phyloP scores from a whole-genome alignment of 1,140 invertebrate species.

The Drosophila guanche region DNA sequence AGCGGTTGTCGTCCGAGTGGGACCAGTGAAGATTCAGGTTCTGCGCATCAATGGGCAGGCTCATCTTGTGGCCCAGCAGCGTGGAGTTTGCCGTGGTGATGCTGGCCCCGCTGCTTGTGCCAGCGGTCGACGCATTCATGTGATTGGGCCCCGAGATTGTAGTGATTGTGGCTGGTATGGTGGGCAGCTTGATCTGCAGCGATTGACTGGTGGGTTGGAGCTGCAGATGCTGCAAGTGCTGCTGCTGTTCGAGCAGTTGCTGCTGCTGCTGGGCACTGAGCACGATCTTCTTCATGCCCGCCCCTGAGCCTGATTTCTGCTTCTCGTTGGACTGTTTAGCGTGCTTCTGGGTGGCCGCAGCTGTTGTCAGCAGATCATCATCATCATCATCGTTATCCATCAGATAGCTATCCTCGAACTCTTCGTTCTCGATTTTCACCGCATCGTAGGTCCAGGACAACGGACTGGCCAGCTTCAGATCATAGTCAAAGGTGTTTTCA shows the following conservation, averaged over 20 bases:
- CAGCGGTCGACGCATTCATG: constrained; percentile 22
- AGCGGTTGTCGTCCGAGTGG: constrained; percentile 78
- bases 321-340: constrained; percentile 69
- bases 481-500: constrained; percentile 76
- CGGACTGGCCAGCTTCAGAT: constrained; percentile 77
- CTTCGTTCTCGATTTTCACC: constrained; percentile 79
- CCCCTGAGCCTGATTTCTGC: constrained; percentile 19
- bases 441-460: constrained; percentile 81
- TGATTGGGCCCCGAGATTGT: constrained; percentile 60
- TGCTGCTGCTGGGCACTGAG: constrained; percentile 67
- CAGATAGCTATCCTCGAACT: constrained; percentile 75
- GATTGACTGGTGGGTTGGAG: constrained; percentile 75
- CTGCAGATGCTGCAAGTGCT: constrained; percentile 74
- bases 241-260: constrained; percentile 75
- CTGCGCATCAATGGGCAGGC: constrained; percentile 52
- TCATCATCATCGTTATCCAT: constrained; percentile 78
- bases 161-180: constrained; percentile 78
- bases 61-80: constrained; percentile 44
- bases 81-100: constrained; percentile 46
- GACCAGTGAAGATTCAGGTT: constrained; percentile 67
- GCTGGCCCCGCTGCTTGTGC: constrained; percentile 45
- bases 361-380: constrained; percentile 74
- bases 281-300: constrained; percentile 48
- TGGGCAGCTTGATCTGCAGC: constrained; percentile 73
- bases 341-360: constrained; percentile 74